phyloP scores from a whole-genome alignment of 2,113 vertebrate species.

The Perca flavescens region DNA sequence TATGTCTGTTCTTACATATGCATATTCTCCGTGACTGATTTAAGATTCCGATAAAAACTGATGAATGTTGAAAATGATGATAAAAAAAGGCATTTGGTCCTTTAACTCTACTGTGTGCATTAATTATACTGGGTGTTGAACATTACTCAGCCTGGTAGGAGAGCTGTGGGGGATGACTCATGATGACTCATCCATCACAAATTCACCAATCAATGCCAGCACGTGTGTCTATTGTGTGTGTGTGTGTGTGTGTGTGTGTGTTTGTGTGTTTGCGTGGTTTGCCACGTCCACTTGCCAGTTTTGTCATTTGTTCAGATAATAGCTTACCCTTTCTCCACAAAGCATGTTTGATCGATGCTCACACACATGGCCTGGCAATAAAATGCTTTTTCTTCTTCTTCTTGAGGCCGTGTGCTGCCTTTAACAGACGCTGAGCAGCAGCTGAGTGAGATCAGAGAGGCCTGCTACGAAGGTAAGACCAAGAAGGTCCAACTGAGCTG shows the following conservation, averaged over 20 bases:
- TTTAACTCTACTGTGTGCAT: constrained; percentile 15
- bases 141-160: constrained; percentile 28
- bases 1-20: not conserved
- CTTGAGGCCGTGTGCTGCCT: constrained; percentile 72
- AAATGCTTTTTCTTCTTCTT: constrained; percentile 18
- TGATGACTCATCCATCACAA: constrained; percentile 66
- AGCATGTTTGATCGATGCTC: constrained; percentile 55
- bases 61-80: not conserved
- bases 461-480: constrained; percentile 69
- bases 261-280: not conserved
- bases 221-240: constrained; percentile 2
- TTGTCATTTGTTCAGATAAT: constrained; percentile 60
- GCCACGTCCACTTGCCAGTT: constrained; percentile 34
- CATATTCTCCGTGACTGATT: not conserved
- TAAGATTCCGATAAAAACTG: not conserved
- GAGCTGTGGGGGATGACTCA: constrained; percentile 53
- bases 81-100: not conserved
- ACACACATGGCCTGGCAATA: constrained; percentile 1
- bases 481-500: constrained; percentile 62
- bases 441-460: constrained; percentile 78
- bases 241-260: not conserved
- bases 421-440: constrained; percentile 78
- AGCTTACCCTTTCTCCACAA: constrained; percentile 32
- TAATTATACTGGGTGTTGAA: constrained; percentile 38
- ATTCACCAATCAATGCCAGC: constrained; percentile 51